Evolutionary conservation across 2,888 invertebrate genomes (phyloP).

Genomic region (Xylophagus ater): DNA sequence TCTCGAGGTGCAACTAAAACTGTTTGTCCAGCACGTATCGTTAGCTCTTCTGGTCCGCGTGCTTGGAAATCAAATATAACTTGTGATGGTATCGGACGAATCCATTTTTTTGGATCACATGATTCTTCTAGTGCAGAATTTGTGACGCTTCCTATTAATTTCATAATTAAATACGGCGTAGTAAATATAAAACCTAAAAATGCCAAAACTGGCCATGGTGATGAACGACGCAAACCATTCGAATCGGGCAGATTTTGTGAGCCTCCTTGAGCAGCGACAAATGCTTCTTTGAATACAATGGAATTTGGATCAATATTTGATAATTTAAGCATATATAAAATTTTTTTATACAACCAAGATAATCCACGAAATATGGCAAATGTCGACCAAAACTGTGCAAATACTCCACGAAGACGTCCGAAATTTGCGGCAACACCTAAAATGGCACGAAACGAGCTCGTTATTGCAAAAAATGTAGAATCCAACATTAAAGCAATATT

Average conservation of each 20-base stretch:
- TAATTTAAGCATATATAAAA: slow-evolving; percentile 33
- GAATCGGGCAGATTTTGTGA: too few species aligned
- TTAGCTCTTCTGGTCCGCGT: slow-evolving; percentile 61
- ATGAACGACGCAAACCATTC: too few species aligned
- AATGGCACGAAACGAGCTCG: slow-evolving; percentile 90
- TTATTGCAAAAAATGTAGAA: slow-evolving; percentile 90
- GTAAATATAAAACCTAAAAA: slow-evolving; percentile 83
- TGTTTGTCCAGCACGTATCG: slow-evolving; percentile 62
- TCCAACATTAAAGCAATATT: slow-evolving; percentile 95
- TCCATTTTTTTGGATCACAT: slow-evolving; percentile 58
- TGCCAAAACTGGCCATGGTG: slow-evolving; percentile 79
- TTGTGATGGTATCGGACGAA: slow-evolving; percentile 52
- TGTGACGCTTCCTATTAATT: slow-evolving; percentile 53
- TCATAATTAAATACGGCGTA: slow-evolving; percentile 85
- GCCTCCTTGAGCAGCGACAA: slow-evolving; percentile 37
- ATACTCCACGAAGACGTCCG: slow-evolving; percentile 66
- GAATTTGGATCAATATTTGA: slow-evolving; percentile 37
- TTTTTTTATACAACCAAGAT: slow-evolving; percentile 63
- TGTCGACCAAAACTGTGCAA: slow-evolving; percentile 79
- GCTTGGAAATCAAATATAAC: slow-evolving; percentile 68
- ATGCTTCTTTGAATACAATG: slow-evolving; percentile 40
- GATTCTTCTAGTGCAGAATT: slow-evolving; percentile 47
- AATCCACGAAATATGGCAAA: slow-evolving; percentile 71
- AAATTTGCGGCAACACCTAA: slow-evolving; percentile 94
- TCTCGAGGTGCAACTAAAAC: slow-evolving; percentile 73